These are phyloP conservation scores for Diceros bicornis DNA, from an alignment of 2,797 vertebrate genomes.

Conservation along the genomic window DNA sequence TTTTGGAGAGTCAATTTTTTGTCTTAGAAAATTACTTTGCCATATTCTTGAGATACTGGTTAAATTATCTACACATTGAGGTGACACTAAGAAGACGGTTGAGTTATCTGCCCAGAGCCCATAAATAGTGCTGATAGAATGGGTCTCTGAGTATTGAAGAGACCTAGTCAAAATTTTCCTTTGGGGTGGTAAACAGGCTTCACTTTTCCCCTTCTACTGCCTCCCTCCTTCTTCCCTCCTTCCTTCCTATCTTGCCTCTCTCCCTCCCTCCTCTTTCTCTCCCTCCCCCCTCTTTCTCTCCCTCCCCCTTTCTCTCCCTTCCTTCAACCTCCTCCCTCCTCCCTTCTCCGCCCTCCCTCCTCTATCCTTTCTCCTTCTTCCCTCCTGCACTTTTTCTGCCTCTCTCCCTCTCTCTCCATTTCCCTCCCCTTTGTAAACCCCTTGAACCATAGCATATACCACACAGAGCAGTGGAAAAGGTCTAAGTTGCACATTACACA, in stretches of 20 bases:
- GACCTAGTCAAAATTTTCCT: background rate
- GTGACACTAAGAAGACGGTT: background rate
- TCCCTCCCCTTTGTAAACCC: background rate
- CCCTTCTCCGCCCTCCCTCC: background rate
- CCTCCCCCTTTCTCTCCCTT: background rate
- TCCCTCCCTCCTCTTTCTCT: background rate
- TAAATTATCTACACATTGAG: slow-evolving; percentile 20
- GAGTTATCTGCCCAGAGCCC: slow-evolving; percentile 1
- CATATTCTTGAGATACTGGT: slow-evolving; percentile 16
- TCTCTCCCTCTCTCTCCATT: background rate
- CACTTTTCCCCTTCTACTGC: background rate
- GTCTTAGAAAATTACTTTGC: slow-evolving; percentile 52
- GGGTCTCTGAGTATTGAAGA: background rate
- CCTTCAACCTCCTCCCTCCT: background rate
- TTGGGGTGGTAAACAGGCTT: background rate
- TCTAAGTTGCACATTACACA: background rate
- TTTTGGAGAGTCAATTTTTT: slow-evolving; percentile 61
- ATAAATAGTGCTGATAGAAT: background rate
- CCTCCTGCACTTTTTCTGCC: background rate
- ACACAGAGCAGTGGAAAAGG: background rate
- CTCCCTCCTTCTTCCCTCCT: rapidly evolving
- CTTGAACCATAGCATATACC: background rate
- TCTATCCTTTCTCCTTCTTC: background rate
- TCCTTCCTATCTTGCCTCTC: background rate
- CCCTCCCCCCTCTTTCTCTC: background rate